Base-by-base conservation (phyloP, 2,113 vertebrate species). In the Oophaga pumilio region DNA sequence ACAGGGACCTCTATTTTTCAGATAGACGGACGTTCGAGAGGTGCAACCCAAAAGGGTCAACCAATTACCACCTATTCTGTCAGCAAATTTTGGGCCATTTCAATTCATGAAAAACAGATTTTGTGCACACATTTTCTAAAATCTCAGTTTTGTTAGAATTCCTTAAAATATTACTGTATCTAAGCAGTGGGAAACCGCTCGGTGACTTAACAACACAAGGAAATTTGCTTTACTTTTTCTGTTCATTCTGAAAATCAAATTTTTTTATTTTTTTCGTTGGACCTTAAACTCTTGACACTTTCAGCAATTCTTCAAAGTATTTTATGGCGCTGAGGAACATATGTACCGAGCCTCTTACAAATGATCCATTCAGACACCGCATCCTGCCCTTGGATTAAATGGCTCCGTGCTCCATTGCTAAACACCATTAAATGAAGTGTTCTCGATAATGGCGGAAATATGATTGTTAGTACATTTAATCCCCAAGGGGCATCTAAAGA, bases 401-500 rank as follows among this genome's bases (percentile, higher is more conserved):
- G 77, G 77, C 86, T 87, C 50, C 22, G 76, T 81, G 52, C 66
- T 87, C 66, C 80, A 60, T 73, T 59, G 86, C 86, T 82, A 87
- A 85, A 87, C 78, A 62, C 86, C 57, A 74, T 82, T 87, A 87
- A 59, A 57, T 87, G 86, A 87, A 87, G 86, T 87, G 86, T 82
- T 82, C 77, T 59, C 62, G 77, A 82, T 87, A 87, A 87, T 87
- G 77, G 20, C 18, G 71, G 80, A 82, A 87, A 87, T 82, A 88
- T 85, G 17, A 79, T 89, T 84, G 71, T 68, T 53, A 62, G 76
- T 73, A 87, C 68, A 87, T 66, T 49, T 69, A 60, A 86, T 86
- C 4, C 3, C 1, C 24, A 60, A 33, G 20, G 83, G 28, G 1
- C 13, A 62, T 74, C 62, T 90, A 6, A 1, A 87, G 56, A 1